A percentile compares a stretch with the other conserved stretches of the same genome.
Conservation (phyloP, 92 coral and sea anemone genomes). For the Zoanthus sociatus region DNA sequence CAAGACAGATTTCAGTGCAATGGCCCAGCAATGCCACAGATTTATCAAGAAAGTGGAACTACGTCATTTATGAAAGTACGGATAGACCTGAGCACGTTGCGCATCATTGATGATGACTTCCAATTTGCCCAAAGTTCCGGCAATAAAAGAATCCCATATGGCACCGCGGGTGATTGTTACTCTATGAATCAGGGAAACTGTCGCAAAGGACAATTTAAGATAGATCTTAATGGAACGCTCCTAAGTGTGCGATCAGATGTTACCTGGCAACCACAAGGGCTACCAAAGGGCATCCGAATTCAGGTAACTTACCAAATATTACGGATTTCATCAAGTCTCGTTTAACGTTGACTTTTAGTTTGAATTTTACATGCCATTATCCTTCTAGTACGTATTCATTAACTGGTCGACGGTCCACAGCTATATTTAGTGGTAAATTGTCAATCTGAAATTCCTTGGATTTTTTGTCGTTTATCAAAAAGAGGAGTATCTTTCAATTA, state of each 20-base stretch:
- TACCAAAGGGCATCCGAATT: slow-evolving; percentile 77
- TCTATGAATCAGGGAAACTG: slow-evolving; percentile 90
- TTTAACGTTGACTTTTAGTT: too few species aligned
- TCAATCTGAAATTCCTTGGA: too few species aligned
- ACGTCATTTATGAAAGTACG: slow-evolving; percentile 83
- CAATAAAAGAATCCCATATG: slow-evolving; percentile 79
- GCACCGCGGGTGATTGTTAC: slow-evolving; percentile 98
- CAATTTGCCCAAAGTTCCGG: slow-evolving; percentile 65
- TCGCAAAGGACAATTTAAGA: slow-evolving; percentile 89
- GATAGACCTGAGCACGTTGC: slow-evolving; percentile 74
- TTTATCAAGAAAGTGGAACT: slow-evolving; percentile 81
- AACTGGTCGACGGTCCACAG: too few species aligned
- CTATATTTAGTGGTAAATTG: too few species aligned
- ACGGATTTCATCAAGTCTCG: too few species aligned
- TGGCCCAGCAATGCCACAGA: slow-evolving; percentile 70
- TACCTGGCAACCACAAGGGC: slow-evolving; percentile 88
- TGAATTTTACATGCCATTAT: too few species aligned
- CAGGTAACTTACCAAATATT: slow-evolving; percentile 46
- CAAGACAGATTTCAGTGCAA: slow-evolving; percentile 88
- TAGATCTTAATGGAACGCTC: slow-evolving; percentile 89
- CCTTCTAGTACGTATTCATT: too few species aligned
- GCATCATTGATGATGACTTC: slow-evolving; percentile 76
- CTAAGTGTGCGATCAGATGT: slow-evolving; percentile 76
- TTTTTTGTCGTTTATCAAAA: too few species aligned
- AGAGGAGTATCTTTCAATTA: too few species aligned